Percentiles rank a stretch among this genome's conserved stretches.
Evolutionary conservation across 2,113 vertebrate genomes (phyloP).

Genomic region (Melanerpes aurifrons): DNA sequence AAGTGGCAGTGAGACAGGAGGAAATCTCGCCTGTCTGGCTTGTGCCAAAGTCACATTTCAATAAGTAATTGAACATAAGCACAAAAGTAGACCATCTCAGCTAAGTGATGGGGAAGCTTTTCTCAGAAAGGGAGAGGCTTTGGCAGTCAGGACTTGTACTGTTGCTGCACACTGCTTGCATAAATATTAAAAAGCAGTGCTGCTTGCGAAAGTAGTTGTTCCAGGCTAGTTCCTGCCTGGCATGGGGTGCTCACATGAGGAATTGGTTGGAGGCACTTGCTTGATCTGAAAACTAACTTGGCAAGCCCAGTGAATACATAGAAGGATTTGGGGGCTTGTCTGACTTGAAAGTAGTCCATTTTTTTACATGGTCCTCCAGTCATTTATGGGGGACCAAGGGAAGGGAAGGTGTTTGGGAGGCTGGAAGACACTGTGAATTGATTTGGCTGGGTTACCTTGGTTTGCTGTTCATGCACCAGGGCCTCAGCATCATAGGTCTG

Average conservation of each 20-base stretch:
- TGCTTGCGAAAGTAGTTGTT: not conserved
- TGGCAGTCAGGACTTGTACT: not conserved
- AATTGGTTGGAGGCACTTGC: not conserved
- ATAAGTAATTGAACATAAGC: not conserved
- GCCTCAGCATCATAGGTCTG: accelerated
- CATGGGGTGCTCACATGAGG: accelerated
- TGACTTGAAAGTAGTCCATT: not conserved
- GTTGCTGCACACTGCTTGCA: not conserved
- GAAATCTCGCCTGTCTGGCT: not conserved
- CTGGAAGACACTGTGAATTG: not conserved
- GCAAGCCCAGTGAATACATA: not conserved
- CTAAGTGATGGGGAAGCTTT: not conserved
- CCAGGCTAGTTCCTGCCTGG: accelerated
- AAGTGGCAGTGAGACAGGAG: not conserved
- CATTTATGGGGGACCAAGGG: not conserved
- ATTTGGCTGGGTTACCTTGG: not conserved
- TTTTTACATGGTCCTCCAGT: not conserved
- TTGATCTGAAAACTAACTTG: not conserved
- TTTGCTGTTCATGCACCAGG: not conserved
- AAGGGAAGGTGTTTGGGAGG: not conserved
- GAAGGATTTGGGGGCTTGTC: not conserved
- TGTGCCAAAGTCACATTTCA: not conserved
- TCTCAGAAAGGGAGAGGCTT: not conserved
- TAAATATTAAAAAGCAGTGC: not conserved
- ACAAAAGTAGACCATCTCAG: not conserved